Conservation (phyloP, 2,113 vertebrate species). For the Platycercus adscitus region DNA sequence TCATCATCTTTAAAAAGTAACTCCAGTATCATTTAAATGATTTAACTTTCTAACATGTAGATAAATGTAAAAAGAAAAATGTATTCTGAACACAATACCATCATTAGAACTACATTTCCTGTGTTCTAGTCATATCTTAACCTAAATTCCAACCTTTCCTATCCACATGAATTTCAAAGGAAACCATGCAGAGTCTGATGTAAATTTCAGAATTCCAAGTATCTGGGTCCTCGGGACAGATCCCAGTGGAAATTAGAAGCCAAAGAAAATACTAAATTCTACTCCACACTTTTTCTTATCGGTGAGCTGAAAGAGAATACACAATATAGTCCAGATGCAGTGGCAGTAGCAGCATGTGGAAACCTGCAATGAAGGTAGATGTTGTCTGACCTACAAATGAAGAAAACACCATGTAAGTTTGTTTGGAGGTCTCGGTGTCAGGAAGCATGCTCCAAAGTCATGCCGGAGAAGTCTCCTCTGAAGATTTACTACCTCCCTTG, state of each 20-base stretch:
- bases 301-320: conserved; percentile 12
- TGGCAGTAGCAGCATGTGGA: background rate
- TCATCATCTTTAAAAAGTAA: background rate
- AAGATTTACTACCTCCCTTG: background rate
- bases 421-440: background rate
- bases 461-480: background rate
- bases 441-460: background rate
- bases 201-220: conserved; percentile 1
- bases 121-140: background rate
- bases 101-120: background rate
- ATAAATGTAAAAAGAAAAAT: background rate
- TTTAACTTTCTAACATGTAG: background rate
- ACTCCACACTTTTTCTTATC: background rate
- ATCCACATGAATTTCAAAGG: background rate
- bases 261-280: conserved; percentile 32
- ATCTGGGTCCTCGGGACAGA: conserved; percentile 10
- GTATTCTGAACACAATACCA: background rate
- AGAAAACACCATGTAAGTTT: background rate
- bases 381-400: conserved; percentile 18
- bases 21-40: background rate
- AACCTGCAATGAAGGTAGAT: conserved; percentile 19
- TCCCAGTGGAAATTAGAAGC: background rate
- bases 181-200: background rate
- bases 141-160: background rate
- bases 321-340: conserved; percentile 14